Evolutionary conservation across 1,140 invertebrate genomes (phyloP), one percentile per base, ranked within the genome.

Genomic region (Lamellibrachia luymesi): DNA sequence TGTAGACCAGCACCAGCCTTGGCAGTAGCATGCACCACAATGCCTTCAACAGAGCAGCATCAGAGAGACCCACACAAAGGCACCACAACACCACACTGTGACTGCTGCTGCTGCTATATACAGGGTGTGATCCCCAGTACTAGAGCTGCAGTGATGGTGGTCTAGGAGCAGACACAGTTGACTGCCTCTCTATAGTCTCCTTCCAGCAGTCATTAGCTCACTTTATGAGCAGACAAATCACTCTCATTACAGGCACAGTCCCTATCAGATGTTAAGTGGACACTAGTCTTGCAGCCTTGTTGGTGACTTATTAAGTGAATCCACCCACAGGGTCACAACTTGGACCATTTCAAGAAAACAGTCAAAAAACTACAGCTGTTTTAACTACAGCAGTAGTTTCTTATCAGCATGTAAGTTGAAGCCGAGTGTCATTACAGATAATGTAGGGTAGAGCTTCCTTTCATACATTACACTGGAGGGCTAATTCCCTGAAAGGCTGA

Each of bases 171-270:
- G 64, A 80, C 17, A 10, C 64, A 80, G 64, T 80, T 80, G 64
- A 22, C 64, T 80, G 64, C 64, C 64, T 80, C 25, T 80, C 64
- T 80, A 80, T 22, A 80, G 64, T 80, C 25, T 22, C 7, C 8
- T 80, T 22, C 7, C 25, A 4, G 64, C 64, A 17, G 64, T 80
- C 64, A 80, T 80, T 80, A 80, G 6, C 64, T 80, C 64, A 22
- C 64, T 80, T 80, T 80, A 80, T 80, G 64, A 80, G 64, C 64
- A 80, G 64, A 80, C 64, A 80, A 80, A 80, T 80, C 64, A 80
- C 64, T 80, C 64, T 80, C 64, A 22, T 80, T 80, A 80, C 64
- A 80, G 13, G 64, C 64, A 80, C 13, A 22, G 64, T 22, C 38
- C 6, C 64, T 80, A 80, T 80, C 64, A 80, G 64, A 80, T 80